Evolutionary conservation across 1,140 invertebrate species (phyloP), one percentile per base, ranked within the genome.

Genomic region (Asobara japonica): DNA sequence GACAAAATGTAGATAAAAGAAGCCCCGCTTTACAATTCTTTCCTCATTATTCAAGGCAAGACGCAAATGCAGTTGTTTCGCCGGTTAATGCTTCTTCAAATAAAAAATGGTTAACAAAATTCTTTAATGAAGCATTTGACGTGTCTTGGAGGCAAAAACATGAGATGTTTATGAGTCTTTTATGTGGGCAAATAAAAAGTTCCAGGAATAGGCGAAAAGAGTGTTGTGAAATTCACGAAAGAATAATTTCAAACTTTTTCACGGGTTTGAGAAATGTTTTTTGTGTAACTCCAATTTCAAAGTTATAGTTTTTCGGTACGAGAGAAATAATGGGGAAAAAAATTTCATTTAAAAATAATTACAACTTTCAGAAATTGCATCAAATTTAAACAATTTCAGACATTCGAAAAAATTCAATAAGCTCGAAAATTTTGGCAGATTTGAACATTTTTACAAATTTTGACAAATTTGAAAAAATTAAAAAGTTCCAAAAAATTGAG

Each of bases 1-100:
- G 56, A 68, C 45, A 68, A n/a, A 48, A 56, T 62, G 16, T 16
- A 31, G 62, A 65, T 41, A 65, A 65, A 65, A 33, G 41, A 62
- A 30, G 31, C 3, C 30, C 16, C 20, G 7, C 31, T 65, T 22
- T 38, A 4, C 18, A 38, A 65, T 66, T 29, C 38, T 2, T 48
- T 27, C 10, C 10, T 56, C 22, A 8, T 29, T 18, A 10, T 18
- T 22, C 13, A n/a, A n/a, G n/a, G n/a, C n/a, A n/a, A n/a, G n/a
- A 22, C 16, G 33, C 33, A 38, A 20, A 33, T 36, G 62, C 62
- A 65, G 62, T 65, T 31, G 33, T 36, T 33, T 22, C 25, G 5
- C 13, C 13, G 20, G 11, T 29, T 29, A 29, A 62, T 27, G 60
- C 27, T 16, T 27, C 29, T 33, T 41, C 36, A 25, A 25, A 56